Evolutionary conservation across 1,140 invertebrate genomes (phyloP).

Genomic region (Nymphalis io): DNA sequence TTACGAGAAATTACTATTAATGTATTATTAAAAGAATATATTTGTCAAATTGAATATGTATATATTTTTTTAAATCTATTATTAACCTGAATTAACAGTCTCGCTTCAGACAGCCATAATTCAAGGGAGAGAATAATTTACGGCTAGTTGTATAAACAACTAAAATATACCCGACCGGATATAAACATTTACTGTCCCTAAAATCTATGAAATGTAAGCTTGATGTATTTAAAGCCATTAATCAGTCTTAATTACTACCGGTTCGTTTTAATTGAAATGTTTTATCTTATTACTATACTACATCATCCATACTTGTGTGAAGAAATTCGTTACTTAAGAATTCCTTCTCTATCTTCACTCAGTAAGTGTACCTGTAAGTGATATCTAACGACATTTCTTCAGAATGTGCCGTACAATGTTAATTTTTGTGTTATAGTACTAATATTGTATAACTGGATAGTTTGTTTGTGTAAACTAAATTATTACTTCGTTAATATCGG

Average conservation of each 20-base stretch:
- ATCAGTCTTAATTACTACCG: background rate
- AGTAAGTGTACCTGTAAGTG: too few relatives aligned
- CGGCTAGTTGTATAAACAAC: constrained; percentile 57
- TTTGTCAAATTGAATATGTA: background rate
- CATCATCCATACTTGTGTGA: background rate
- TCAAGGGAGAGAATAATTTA: constrained; percentile 72
- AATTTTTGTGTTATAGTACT: too few relatives aligned
- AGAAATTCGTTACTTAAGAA: background rate
- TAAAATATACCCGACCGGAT: constrained; percentile 63
- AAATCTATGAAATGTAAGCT: constrained; percentile 5
- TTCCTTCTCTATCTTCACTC: background rate
- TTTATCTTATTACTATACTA: background rate
- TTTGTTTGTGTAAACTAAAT: too few relatives aligned
- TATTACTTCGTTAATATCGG: too few relatives aligned
- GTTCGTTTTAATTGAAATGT: background rate
- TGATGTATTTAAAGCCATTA: background rate
- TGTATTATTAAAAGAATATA: background rate
- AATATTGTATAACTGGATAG: too few relatives aligned
- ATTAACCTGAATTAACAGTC: constrained; percentile 38
- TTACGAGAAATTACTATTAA: background rate
- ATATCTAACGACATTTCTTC: too few relatives aligned
- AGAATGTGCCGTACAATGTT: too few relatives aligned
- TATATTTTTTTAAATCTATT: constrained; percentile 19
- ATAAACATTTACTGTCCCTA: constrained; percentile 45
- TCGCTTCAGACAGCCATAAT: constrained; percentile 55